Percentiles rank a stretch among this genome's conserved stretches.
phyloP scores from a whole-genome alignment of 1,140 invertebrate species.

The Helicoverpa armigera region DNA sequence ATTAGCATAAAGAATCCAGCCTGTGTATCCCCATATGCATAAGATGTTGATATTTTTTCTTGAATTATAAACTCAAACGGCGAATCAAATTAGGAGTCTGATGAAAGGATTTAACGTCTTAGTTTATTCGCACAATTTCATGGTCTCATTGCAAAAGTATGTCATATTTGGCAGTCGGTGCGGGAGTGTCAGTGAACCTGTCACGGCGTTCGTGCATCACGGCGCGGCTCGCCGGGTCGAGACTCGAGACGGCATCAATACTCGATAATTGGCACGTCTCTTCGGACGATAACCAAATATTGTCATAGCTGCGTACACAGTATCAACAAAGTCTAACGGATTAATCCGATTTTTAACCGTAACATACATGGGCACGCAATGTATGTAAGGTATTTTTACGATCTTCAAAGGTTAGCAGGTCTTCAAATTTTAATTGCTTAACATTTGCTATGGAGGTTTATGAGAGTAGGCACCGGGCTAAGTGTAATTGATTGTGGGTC shows the following conservation, averaged over 20 bases:
- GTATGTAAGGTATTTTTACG: not conserved
- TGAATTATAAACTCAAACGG: not conserved
- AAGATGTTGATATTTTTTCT: not conserved
- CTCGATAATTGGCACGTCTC: slow-evolving; percentile 55
- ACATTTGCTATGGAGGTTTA: slow-evolving; percentile 1
- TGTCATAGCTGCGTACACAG: slow-evolving; percentile 29
- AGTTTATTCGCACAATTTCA: not conserved
- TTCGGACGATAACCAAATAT: slow-evolving; percentile 42
- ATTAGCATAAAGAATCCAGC: not conserved
- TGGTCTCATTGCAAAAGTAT: slow-evolving; percentile 3
- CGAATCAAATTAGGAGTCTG: not conserved
- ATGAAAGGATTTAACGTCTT: not conserved
- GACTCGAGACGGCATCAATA: slow-evolving; percentile 49
- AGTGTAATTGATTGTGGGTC: not conserved
- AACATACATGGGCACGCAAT: not conserved
- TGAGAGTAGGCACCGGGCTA: not conserved
- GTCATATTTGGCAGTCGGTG: slow-evolving; percentile 60
- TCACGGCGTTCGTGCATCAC: slow-evolving; percentile 54
- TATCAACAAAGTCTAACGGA: slow-evolving; percentile 28
- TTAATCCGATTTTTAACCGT: not conserved
- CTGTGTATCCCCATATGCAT: slow-evolving; percentile 6
- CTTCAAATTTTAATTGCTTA: not conserved
- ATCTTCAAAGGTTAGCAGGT: not conserved
- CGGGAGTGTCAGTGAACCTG: slow-evolving; percentile 64
- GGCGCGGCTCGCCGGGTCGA: not conserved